Evolutionary conservation across 2,797 vertebrate genomes (phyloP), one percentile per base, ranked within the genome.

Genomic region (Neostethus bicornis): DNA sequence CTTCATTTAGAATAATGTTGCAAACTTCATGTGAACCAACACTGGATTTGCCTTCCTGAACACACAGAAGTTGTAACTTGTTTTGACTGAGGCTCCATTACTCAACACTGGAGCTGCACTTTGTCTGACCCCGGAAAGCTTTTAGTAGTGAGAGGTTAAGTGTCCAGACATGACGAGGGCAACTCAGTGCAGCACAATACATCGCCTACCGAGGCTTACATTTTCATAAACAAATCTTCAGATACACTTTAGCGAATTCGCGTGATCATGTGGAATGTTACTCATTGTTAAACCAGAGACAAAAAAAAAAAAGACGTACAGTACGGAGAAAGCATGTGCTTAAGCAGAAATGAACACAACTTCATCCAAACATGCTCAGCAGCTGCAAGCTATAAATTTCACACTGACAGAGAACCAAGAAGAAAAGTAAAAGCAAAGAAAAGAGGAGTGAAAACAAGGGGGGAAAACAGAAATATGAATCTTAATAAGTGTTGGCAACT

Each of bases 111-210:
- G 59, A 72, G 70, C 71, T 89, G 85, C 84, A 85, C 85, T 83
- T 35, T 66, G 66, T 39, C 65, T 89, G 87, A 91, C 85, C 87
- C 73, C 77, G 16, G 66, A 79, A 90, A 89, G 87, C 89, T 91
- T 89, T 90, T 88, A 90, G 87, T 67, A 48, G 71, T 31, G 67
- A 85, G 73, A 83, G 88, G 88, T 90, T 88, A 89, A 87, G 83
- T 88, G 85, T 88, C 78, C 85, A 84, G 86, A 87, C 75, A 61
- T 75, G 78, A 81, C 66, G 65, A 74, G 80, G 72, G 68, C 79
- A 69, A 60, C 75, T 75, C 73, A 16, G 74, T 76, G 31, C 83
- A 82, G 38, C 77, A 59, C 64, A 55, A 72, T 48, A 65, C 54
- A 53, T 49, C 26, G 68, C 60, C 70, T 65, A 66, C 72, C 19